These are phyloP conservation scores for Scaptomyza hsui DNA, from an alignment of 1,140 invertebrate species.

Conservation along the genomic window DNA sequence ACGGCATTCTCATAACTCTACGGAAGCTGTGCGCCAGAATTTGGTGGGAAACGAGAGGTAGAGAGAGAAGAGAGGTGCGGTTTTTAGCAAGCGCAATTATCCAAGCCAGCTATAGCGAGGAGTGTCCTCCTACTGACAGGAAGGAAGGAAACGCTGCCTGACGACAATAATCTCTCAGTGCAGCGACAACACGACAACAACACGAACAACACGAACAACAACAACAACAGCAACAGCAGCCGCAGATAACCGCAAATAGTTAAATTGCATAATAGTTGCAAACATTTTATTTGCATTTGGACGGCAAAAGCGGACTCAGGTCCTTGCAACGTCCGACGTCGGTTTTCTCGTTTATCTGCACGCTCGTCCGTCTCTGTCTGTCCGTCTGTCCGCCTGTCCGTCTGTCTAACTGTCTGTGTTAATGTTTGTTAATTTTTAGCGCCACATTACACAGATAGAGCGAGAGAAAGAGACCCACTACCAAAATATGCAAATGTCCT, in stretches of 20 bases:
- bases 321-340: constrained; percentile 4
- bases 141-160: constrained; percentile 32
- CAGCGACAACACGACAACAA: constrained; percentile 14
- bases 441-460: constrained; percentile 39
- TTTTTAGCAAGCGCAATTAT: constrained; percentile 35
- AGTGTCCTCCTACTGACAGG: neutral
- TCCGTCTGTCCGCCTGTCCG: neutral
- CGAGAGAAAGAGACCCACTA: constrained; percentile 3
- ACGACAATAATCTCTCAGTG: constrained; percentile 48
- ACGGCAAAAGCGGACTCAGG: neutral
- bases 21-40: constrained; percentile 10
- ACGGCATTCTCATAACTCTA: constrained; percentile 13
- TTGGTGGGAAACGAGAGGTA: neutral
- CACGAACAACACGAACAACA: constrained; percentile 13
- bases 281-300: constrained; percentile 61
- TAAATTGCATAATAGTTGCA: constrained; percentile 64
- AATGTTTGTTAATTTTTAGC: constrained; percentile 57
- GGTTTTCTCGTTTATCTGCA: constrained; percentile 41
- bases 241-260: constrained; percentile 60
- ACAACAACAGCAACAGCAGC: constrained; percentile 2
- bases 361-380: neutral
- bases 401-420: constrained; percentile 31
- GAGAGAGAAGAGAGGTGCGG: constrained; percentile 11
- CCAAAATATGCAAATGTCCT: constrained; percentile 48
- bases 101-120: constrained; percentile 1